Base-by-base conservation (phyloP, 2,888 invertebrate species). In the Hybos culiciformis region DNA sequence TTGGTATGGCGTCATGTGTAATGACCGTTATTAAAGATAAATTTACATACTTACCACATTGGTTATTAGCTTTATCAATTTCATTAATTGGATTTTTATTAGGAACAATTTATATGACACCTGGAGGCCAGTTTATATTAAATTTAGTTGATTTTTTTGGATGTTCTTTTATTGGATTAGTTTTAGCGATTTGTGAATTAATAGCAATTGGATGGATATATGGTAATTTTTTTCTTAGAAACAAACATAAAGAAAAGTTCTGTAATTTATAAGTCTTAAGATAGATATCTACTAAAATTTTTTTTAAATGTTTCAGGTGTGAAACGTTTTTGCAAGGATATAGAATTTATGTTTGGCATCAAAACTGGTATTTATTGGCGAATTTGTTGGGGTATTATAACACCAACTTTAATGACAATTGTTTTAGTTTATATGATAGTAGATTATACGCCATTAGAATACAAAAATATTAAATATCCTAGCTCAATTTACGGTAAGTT, bases 331-430 rank as follows among this genome's bases (percentile, higher is more conserved):
- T 74, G 80, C 50, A 65, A 70, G 34, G 88, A 88, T 55, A 69
- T 86, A 38, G 83, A 87, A 59, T 88, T 79, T 58, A 88, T 88
- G 87, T 62, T 83, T 51, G 75, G 77, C 26, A 66, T 70, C 2
- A 75, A 75, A 59, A 66, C 66, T 2, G 52, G 78, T 1, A 53
- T 77, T 17, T 88, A 85, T 59, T 88, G 86, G 87, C 74, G 84
- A 49, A 53, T 82, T 29, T 85, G 84, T 50, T 90, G 88, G 88
- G 75, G 75, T 0, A 40, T 83, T 14, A 66, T 84, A 40, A 82
- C 83, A 8, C 88, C 87, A 0, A 59, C 72, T 1, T 62, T 83
- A 44, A 77, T 86, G 71, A 66, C 77, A 14, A 58, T 73, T 0
- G 83, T 87, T 37, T 74, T 86, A 44, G 49, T 81, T 8, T 86